Base-by-base conservation (phyloP, 2,888 invertebrate species). In the Hyles lineata region DNA sequence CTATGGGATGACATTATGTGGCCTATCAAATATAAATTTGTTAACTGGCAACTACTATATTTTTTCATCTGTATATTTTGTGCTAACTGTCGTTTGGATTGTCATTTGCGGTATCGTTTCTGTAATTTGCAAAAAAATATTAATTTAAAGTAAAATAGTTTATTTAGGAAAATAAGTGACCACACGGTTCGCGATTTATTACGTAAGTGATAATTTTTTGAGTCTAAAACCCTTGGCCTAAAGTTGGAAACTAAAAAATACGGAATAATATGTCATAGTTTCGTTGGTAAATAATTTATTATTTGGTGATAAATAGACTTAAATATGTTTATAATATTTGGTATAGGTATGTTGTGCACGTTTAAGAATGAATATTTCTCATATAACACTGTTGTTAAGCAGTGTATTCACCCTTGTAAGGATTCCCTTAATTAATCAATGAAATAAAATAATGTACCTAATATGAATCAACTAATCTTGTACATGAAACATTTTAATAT, bases 381-480 rank as follows among this genome's bases (percentile, higher is more conserved):
- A 9, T 43, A 43, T 67, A 21, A 17, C 23, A 21, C 7, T 15
- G 15, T 67, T 67, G 43, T 50, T 23, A 23, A 67, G 67, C 21
- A 50, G 23, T 23, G 63, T 50, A 23, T 67, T 15, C 17, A 67
- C 9, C 50, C 69, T 76, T 77, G 74, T 77, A 76, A 74, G 77
- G 77, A 75, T 76, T 77, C 77, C 61, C 70, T 21, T 67, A 61
- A 62, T 35, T 71, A 72, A 72, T 74, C 72, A 71, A 75, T 72
- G 29, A 72, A 71, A 55, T 71, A 62, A 32, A 71, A 32, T n/a
- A 63, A 62, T 52, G 15, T 29, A 29, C 29, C 29, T 2, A 52
- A 52, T 52, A 8, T 67, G 23, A 17, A 23, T 67, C 17, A 15
- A 23, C 0, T 67, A 25, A 23, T 55, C n/a, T n/a, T 19, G 17